phyloP scores from a whole-genome alignment of 2,888 invertebrate genomes.

The Sicus ferrugineus region DNA sequence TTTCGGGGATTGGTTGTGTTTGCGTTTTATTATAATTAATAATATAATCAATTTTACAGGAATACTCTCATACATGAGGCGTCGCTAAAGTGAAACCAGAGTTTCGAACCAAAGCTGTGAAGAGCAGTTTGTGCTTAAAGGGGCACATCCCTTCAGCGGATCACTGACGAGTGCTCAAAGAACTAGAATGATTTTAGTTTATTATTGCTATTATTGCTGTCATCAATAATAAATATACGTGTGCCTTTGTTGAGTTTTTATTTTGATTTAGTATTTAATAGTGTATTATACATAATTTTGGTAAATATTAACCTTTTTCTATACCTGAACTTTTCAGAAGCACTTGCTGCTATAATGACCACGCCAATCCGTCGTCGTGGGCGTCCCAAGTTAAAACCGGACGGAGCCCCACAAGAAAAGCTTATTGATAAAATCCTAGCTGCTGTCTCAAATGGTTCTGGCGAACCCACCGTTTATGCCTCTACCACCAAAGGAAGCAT shows the following conservation, averaged over 20 bases:
- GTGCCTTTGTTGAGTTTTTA: background rate
- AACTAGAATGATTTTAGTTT: background rate
- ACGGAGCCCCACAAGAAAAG: slow-evolving; percentile 45
- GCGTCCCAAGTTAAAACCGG: slow-evolving; percentile 48
- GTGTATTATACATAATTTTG: slow-evolving; percentile 5
- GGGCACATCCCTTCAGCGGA: background rate
- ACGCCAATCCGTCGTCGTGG: slow-evolving; percentile 50
- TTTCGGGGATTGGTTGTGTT: too few species aligned
- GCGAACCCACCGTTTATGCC: slow-evolving; percentile 54
- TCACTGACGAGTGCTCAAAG: background rate
- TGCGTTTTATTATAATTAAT: too few species aligned
- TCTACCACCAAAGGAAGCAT: slow-evolving; percentile 63
- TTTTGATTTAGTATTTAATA: background rate
- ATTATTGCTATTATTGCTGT: background rate
- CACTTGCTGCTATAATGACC: slow-evolving; percentile 33
- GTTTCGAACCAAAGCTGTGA: too few species aligned
- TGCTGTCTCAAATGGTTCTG: slow-evolving; percentile 46
- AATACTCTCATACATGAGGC: too few species aligned
- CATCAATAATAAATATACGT: background rate
- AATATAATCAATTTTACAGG: too few species aligned
- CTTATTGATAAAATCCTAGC: slow-evolving; percentile 50
- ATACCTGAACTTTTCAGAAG: slow-evolving; percentile 22
- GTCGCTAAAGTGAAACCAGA: too few species aligned
- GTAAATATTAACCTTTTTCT: slow-evolving; percentile 3
- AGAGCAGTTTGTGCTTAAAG: too few species aligned